Conservation (phyloP, 2,888 invertebrate species). For the Stramonita haemastoma region DNA sequence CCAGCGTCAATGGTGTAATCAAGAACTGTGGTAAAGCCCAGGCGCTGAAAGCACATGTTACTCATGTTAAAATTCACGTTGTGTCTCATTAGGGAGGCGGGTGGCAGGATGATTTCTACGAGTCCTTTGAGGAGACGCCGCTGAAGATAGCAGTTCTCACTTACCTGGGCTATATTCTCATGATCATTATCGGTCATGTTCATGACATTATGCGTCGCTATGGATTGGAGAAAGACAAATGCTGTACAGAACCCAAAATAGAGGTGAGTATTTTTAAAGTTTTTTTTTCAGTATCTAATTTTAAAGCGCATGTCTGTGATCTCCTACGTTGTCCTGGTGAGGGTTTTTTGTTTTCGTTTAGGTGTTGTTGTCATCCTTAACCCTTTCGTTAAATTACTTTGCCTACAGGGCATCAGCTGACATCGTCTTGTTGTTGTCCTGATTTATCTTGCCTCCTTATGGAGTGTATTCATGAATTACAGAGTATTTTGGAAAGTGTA, state of each 20-base stretch:
- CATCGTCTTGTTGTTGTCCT: too few relatives aligned
- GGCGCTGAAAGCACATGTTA: too few relatives aligned
- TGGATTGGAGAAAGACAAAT: constrained; percentile 77
- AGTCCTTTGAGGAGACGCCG: constrained; percentile 85
- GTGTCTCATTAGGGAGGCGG: constrained; percentile 32
- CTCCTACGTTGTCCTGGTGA: not conserved
- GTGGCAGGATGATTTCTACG: constrained; percentile 63
- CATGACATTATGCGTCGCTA: constrained; percentile 87
- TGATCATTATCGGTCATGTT: constrained; percentile 95
- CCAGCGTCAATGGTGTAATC: too few relatives aligned
- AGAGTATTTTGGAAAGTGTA: too few relatives aligned
- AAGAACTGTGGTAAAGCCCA: too few relatives aligned
- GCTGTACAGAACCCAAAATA: constrained; percentile 70
- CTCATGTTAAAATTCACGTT: not conserved
- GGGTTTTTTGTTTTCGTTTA: not conserved
- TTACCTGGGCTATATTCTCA: constrained; percentile 91
- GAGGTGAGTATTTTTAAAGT: constrained; percentile 50
- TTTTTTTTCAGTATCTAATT: not conserved
- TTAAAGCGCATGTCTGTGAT: too few relatives aligned
- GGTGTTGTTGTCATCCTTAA: not conserved
- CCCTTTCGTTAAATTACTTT: too few relatives aligned
- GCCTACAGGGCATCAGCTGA: too few relatives aligned
- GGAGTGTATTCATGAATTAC: too few relatives aligned
- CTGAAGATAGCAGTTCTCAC: constrained; percentile 90
- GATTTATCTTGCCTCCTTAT: too few relatives aligned